Percentiles rank a stretch among this genome's conserved stretches.
Evolutionary conservation across 2,113 vertebrate species (phyloP).

Genomic region (Passer montanus): DNA sequence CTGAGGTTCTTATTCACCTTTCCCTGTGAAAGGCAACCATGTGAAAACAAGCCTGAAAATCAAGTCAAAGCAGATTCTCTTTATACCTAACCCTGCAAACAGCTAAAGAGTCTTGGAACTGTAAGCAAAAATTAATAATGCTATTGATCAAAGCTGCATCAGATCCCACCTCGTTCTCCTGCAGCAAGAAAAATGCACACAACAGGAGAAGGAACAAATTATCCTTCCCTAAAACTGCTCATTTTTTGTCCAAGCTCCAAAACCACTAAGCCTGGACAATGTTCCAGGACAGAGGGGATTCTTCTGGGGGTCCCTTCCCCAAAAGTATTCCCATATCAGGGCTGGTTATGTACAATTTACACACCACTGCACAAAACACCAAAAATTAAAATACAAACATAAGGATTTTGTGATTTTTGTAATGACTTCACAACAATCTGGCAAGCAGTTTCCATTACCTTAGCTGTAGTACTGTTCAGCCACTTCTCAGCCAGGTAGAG

Average conservation of each 20-base stretch:
- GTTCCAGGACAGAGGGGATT: neutral
- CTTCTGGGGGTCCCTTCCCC: neutral
- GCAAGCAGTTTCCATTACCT: neutral
- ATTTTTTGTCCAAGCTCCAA: neutral
- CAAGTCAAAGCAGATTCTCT: neutral
- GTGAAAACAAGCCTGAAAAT: neutral
- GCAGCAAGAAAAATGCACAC: neutral
- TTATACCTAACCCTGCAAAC: neutral
- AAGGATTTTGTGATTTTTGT: neutral
- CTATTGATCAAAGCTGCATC: neutral
- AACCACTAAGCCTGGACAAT: neutral
- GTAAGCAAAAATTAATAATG: neutral
- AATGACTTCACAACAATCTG: neutral
- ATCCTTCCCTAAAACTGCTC: neutral
- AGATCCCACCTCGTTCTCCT: neutral
- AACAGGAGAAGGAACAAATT: neutral
- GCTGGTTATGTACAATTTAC: neutral
- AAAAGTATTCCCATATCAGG: neutral
- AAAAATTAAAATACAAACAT: neutral
- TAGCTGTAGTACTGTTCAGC: neutral
- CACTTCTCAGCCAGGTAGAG: conserved; percentile 61
- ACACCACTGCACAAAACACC: neutral
- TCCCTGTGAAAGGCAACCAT: neutral
- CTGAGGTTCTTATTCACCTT: neutral
- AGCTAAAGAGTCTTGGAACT: neutral